These are phyloP conservation scores for Centropyge bicolor DNA, from an alignment of 2,797 vertebrate genomes.

Conservation along the genomic window DNA sequence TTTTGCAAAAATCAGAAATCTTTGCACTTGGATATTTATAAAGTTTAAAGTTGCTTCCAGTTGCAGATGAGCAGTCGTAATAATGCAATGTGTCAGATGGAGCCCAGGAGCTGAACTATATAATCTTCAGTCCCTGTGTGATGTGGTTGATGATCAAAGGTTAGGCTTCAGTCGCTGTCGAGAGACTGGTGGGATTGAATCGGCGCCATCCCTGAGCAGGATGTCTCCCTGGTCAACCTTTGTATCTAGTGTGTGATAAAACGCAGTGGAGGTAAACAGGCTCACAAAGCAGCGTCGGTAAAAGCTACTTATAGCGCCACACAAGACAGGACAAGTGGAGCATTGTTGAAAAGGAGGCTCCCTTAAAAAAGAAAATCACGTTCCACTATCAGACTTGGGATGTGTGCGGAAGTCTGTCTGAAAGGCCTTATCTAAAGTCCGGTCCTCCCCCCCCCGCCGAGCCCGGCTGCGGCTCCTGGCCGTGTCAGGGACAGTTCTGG, in stretches of 20 bases:
- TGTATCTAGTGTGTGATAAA: slow-evolving; percentile 69
- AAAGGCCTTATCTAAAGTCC: slow-evolving; percentile 65
- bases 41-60: neutral
- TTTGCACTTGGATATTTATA: neutral
- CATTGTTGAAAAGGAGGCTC: slow-evolving; percentile 55
- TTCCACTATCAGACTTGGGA: slow-evolving; percentile 56
- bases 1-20: neutral
- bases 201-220: slow-evolving; percentile 62
- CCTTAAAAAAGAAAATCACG: slow-evolving; percentile 16
- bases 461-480: slow-evolving; percentile 51
- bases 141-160: slow-evolving; percentile 66
- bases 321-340: slow-evolving; percentile 53
- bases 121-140: slow-evolving; percentile 3
- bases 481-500: slow-evolving; percentile 78
- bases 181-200: slow-evolving; percentile 35
- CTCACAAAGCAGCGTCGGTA: slow-evolving; percentile 41
- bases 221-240: slow-evolving; percentile 62
- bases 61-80: neutral
- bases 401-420: slow-evolving; percentile 65
- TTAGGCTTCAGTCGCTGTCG: slow-evolving; percentile 33
- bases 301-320: slow-evolving; percentile 42
- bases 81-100: neutral
- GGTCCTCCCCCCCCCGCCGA: slow-evolving; percentile 19
- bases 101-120: neutral
- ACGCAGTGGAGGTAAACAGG: slow-evolving; percentile 59